Evolutionary conservation across 2,888 invertebrate genomes (phyloP), one percentile per base, ranked within the genome.

Genomic region (Zhuqinia jingwanae): DNA sequence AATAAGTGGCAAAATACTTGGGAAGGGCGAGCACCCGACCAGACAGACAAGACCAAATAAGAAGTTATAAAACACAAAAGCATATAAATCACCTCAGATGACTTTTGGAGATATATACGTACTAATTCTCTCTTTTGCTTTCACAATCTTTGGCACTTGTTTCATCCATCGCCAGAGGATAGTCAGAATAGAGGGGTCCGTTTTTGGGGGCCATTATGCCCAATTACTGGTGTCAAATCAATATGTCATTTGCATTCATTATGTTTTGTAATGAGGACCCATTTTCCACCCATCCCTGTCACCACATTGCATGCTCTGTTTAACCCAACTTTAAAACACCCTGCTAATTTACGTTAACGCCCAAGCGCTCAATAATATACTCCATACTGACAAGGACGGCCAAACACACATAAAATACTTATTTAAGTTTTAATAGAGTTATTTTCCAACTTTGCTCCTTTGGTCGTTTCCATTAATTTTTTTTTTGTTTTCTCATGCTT

Each of bases 211-310:
- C 58, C 77, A 58, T 77, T 77, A 77, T 77, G 77, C 77, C 42
- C 77, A 56, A 77, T 77, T 77, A 77, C 58, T 58, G 58, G 77
- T 77, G 77, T 77, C 77, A 77, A 77, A 77, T 77, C 77, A 58
- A 77, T 77, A 77, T 77, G 77, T 58, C 77, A 77, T 77, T 77
- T 77, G 77, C 77, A 77, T 77, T 77, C 58, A 77, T 77, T 75
- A 75, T 25, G 53, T 10, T 25, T 13, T 73, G 13, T 17, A 1
- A 36, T 25, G 30, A 3, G 30, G n/a, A 75, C 50, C 13, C 3
- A 3, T 36, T 8, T 36, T 36, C 36, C 36, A 15, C 13, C 3
- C 6, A n/a, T 22, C n/a, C 5, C 27, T 53, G 27, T 27, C 68
- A 53, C 30, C 5, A 50, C 30, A 50, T 30, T 2, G n/a, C 1